These are phyloP conservation scores for Hydropsyche betteni DNA, from an alignment of 2,888 invertebrate genomes.

Conservation along the genomic window DNA sequence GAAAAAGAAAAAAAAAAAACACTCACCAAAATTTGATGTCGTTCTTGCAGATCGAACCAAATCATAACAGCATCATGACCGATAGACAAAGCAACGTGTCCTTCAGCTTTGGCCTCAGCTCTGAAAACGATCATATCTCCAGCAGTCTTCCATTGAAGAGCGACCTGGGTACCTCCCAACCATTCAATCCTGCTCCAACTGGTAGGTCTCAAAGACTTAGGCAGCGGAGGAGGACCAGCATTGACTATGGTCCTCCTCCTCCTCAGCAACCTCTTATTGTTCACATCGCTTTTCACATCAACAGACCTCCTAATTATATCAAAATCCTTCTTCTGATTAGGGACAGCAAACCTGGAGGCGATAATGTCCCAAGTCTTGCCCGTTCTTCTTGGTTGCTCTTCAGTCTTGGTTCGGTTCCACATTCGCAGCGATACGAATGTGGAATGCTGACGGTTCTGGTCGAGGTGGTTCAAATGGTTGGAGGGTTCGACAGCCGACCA, in stretches of 20 bases:
- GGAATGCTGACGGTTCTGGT: slow-evolving; percentile 28
- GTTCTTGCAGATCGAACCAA: slow-evolving; percentile 47
- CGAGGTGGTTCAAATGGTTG: slow-evolving; percentile 19
- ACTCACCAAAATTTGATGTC: slow-evolving; percentile 48
- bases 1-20: background rate
- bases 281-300: too few species aligned
- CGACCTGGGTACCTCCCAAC: slow-evolving; percentile 45
- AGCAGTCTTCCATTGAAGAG: slow-evolving; percentile 43
- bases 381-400: background rate
- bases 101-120: slow-evolving; percentile 47
- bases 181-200: slow-evolving; percentile 45
- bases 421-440: background rate
- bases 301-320: too few species aligned
- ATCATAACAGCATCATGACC: slow-evolving; percentile 48
- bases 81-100: slow-evolving; percentile 47
- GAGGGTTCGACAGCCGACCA: background rate
- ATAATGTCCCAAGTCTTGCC: slow-evolving; percentile 27
- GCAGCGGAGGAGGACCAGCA: background rate
- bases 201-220: background rate
- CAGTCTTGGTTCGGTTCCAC: background rate
- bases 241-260: slow-evolving; percentile 29
- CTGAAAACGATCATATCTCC: slow-evolving; percentile 42
- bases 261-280: background rate
- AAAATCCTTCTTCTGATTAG: too few species aligned
- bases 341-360: background rate